Evolutionary conservation across 2,113 vertebrate species (phyloP), one percentile per base, ranked within the genome.

Genomic region (Notothenia coriiceps): DNA sequence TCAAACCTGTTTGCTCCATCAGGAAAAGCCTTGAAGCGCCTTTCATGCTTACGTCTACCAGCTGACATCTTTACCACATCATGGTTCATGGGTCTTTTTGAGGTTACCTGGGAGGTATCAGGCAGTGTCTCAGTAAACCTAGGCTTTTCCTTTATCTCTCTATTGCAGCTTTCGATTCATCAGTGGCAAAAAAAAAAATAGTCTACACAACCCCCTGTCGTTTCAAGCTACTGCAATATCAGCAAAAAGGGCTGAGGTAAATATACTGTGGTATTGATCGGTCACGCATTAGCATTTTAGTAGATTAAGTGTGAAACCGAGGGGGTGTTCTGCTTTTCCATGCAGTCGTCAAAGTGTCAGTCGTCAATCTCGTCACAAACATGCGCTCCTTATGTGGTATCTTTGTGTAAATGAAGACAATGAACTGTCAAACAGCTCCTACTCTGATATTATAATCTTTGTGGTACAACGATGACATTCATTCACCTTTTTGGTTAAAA

Each of bases 191-290:
- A 18, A 17, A 18, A 9, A 10, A 56, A 20, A 67, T 29, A 50
- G 56, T 54, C 66, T 67, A 40, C 61, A 61, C 60, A 65, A 33
- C 33, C 70, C 71, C 50, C 29, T 47, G 56, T 82, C 33, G 62
- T 80, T 83, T 83, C 54, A 66, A 82, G 84, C 79, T 43, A 60
- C 35, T 88, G 88, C 82, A 79, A 78, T 55, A 77, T 91, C 91
- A 90, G 90, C 88, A 89, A 85, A 88, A 88, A 61, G 74, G 20
- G 82, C 78, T 33, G 35, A 55, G 77, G 80, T 88, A 84, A 90
- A 92, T 91, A 87, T 84, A 84, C 70, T 79, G 83, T 49, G 60
- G 33, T 89, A 92, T 91, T 80, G 88, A 92, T 89, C 47, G 25
- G 71, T 69, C 81, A 62, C 4, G 25, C 74, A 83, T 92, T 85